phyloP scores from a whole-genome alignment of 2,797 vertebrate genomes.

The Gallinago stenura region DNA sequence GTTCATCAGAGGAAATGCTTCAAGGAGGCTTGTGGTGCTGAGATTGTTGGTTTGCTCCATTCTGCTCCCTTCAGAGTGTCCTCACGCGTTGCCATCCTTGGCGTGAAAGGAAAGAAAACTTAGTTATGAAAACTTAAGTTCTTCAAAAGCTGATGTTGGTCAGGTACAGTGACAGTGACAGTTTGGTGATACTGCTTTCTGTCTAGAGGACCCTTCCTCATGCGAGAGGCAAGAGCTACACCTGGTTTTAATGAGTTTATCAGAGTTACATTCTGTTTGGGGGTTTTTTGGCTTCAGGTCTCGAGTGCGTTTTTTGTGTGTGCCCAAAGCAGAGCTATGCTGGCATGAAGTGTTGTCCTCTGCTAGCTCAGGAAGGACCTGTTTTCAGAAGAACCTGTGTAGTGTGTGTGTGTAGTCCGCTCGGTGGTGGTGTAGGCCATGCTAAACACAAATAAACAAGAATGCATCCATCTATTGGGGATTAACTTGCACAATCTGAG shows the following conservation, averaged over 20 bases:
- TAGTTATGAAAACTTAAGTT: background rate
- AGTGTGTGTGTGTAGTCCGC: accelerated
- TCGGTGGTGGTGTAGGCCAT: background rate
- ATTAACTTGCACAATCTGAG: background rate
- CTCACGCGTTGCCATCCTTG: accelerated
- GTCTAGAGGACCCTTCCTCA: background rate
- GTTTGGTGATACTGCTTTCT: background rate
- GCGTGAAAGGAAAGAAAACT: background rate
- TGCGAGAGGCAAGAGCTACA: background rate
- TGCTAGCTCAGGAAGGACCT: background rate
- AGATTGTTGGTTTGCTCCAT: background rate
- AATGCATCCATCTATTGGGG: background rate
- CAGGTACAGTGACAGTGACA: no score
- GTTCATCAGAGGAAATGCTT: background rate
- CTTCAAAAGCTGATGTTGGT: background rate
- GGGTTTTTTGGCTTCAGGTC: background rate
- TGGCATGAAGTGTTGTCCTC: accelerated
- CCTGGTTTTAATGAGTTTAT: background rate
- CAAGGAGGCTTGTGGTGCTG: background rate
- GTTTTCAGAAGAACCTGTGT: background rate
- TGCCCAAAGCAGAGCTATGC: background rate
- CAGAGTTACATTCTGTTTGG: background rate
- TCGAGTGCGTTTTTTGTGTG: background rate
- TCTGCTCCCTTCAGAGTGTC: background rate
- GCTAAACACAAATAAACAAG: background rate